These are phyloP conservation scores for Drosophila lacertosa DNA, from an alignment of 1,140 invertebrate genomes.

Conservation along the genomic window DNA sequence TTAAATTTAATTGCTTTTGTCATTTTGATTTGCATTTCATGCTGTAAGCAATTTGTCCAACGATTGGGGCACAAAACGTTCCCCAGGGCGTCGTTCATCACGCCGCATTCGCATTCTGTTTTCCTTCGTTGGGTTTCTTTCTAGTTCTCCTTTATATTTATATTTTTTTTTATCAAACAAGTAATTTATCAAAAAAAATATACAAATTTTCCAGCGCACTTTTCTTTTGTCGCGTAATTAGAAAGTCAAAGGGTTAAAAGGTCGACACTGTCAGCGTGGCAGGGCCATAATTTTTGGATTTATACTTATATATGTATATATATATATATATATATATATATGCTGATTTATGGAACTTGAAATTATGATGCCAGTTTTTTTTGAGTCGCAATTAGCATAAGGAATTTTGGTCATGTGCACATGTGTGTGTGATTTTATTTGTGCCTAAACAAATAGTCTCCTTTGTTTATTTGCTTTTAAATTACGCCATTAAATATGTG, in stretches of 20 bases:
- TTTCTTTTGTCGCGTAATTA: constrained; percentile 60
- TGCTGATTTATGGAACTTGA: constrained; percentile 62
- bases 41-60: constrained; percentile 71
- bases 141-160: neutral
- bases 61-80: constrained; percentile 56
- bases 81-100: constrained; percentile 74
- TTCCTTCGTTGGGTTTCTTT: constrained; percentile 7
- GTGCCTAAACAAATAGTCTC: constrained; percentile 54
- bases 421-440: neutral
- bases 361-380: constrained; percentile 18
- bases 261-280: constrained; percentile 63
- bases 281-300: constrained; percentile 59
- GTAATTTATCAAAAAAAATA: constrained; percentile 66
- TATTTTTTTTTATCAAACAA: constrained; percentile 25
- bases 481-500: constrained; percentile 34
- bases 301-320: constrained; percentile 26
- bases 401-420: constrained; percentile 24
- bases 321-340: constrained; percentile 25
- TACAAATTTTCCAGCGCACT: constrained; percentile 25
- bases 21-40: constrained; percentile 81
- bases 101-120: constrained; percentile 40
- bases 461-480: constrained; percentile 51
- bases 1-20: constrained; percentile 83
- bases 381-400: constrained; percentile 36
- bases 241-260: constrained; percentile 69